Conservation (phyloP, 2,797 vertebrate genomes). For the Dryobates pubescens region DNA sequence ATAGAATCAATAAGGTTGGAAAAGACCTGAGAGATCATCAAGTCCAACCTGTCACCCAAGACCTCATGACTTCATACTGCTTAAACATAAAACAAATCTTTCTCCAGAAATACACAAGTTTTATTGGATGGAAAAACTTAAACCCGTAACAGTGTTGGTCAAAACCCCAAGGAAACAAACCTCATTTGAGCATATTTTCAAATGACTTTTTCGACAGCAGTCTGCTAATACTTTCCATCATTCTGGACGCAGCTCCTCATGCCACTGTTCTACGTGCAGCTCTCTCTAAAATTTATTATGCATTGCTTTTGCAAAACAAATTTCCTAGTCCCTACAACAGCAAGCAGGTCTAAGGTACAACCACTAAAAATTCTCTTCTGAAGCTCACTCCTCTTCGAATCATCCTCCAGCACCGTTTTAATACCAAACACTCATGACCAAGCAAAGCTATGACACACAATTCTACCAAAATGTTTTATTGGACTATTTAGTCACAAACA, state of each 20-base stretch:
- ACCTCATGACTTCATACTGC: not conserved
- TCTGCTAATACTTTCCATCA: not conserved
- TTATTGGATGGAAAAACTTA: not conserved
- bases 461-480: not conserved
- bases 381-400: not conserved
- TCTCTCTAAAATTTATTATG: not conserved
- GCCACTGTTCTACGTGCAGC: not conserved
- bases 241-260: not conserved
- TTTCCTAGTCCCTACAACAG: not conserved
- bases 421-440: not conserved
- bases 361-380: not conserved
- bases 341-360: not conserved
- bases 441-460: not conserved
- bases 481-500: not conserved
- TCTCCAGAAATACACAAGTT: not conserved
- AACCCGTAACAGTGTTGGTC: not conserved
- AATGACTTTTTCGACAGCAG: not conserved
- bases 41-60: too few species aligned
- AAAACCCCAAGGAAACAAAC: not conserved
- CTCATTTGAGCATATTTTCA: not conserved
- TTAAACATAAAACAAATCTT: slow-evolving; percentile 14
- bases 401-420: not conserved
- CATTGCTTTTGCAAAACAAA: not conserved
- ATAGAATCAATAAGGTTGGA: too few species aligned
- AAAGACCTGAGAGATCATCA: too few species aligned